Conservation (phyloP, 2,888 invertebrate genomes). For the Rhagium mordax region DNA sequence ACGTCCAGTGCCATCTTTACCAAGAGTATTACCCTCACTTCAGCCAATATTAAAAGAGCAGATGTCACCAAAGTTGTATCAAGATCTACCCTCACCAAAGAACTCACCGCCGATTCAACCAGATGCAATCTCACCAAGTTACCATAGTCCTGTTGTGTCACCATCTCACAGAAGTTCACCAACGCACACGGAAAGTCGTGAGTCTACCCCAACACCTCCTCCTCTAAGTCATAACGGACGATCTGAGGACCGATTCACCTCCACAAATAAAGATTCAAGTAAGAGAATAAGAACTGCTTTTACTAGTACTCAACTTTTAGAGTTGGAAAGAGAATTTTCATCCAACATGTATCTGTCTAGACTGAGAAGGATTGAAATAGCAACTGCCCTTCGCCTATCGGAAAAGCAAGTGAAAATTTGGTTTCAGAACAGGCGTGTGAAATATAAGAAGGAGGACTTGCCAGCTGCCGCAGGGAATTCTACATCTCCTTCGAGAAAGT, state of each 20-base stretch:
- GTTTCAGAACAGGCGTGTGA: constrained; percentile 96
- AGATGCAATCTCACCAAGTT: constrained; percentile 42
- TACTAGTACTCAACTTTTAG: constrained; percentile 89
- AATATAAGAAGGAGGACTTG: constrained; percentile 91
- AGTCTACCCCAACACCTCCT: constrained; percentile 74
- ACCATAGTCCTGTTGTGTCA: constrained; percentile 49
- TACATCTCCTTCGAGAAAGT: constrained; percentile 62
- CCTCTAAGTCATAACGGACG: constrained; percentile 66
- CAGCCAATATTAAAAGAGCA: constrained; percentile 9
- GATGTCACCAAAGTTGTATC: constrained; percentile 7
- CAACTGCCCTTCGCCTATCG: constrained; percentile 87
- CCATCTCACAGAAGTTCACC: constrained; percentile 53
- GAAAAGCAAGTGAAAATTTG: constrained; percentile 97
- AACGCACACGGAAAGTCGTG: constrained; percentile 68
- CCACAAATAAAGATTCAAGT: constrained; percentile 76
- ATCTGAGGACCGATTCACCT: constrained; percentile 69
- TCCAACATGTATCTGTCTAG: constrained; percentile 93
- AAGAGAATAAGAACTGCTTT: constrained; percentile 95
- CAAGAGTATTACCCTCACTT: constrained; percentile 52
- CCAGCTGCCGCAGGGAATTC: constrained; percentile 65
- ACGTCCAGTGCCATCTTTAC: constrained; percentile 63
- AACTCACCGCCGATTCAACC: constrained; percentile 23
- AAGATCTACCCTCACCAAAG: background rate
- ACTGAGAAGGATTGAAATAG: constrained; percentile 92
- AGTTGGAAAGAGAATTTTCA: constrained; percentile 91